Base-by-base conservation (phyloP, 2,797 vertebrate species). In the Schizopygopsis malacanthus region DNA sequence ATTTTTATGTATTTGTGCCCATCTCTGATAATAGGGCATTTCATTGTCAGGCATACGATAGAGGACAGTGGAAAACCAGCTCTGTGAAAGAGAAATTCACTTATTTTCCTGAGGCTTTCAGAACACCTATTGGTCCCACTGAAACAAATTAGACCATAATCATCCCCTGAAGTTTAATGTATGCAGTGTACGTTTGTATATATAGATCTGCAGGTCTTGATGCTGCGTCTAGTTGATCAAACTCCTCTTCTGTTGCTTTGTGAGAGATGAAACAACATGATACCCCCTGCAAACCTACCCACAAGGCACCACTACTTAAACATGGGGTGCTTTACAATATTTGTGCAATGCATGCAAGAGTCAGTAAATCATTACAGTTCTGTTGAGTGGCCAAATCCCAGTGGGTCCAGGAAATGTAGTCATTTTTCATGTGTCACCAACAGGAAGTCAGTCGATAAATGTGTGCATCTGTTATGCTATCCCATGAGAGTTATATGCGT, bases 401-500 rank as follows among this genome's bases (percentile, higher is more conserved):
- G 20, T 56, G 82, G 45, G 45, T 85, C 56, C 22, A 70, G 76
- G 50, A 81, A 87, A 90, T 81, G 41, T 80, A 84, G 72, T 81
- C 59, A 81, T 88, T 85, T 83, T 87, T 90, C 67, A 85, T 79
- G 61, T 85, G 85, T 89, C 81, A 77, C 76, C 71, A 79, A 76
- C 71, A 81, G 77, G 83, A 83, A 81, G 81, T 82, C 85, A 86
- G 59, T 90, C 67, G 37, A 79, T 88, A 88, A 90, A 88, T 87
- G 71, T 76, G 65, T 78, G 80, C 65, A 82, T 89, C 78, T 90
- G 87, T 82, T 87, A 22, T 88, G 20, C 33, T 1, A 16, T 84
- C 77, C 70, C 69, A 6, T 9, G 81, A 73, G 85, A 86, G 56
- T 50, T 25, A 59, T 28, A 16, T 72, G 22, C 47, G n/a, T 85